Evolutionary conservation across 2,113 vertebrate species (phyloP).

Genomic region (Egretta garzetta): DNA sequence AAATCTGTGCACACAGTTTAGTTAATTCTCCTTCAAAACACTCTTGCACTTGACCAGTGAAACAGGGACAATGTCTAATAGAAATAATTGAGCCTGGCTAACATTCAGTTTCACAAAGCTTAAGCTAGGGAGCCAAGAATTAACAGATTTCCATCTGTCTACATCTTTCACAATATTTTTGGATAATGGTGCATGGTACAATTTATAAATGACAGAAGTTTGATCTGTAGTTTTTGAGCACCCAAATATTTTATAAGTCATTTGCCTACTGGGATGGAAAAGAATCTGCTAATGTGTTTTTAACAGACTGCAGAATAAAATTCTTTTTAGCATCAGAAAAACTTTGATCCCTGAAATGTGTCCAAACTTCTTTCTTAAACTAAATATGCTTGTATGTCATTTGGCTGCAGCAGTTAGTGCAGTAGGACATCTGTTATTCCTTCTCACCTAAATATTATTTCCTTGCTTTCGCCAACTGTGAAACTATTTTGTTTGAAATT

Average conservation of each 20-base stretch:
- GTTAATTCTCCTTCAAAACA: neutral
- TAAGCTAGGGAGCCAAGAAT: neutral
- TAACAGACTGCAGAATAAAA: neutral
- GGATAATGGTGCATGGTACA: neutral
- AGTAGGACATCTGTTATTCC: neutral
- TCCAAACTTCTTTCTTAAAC: neutral
- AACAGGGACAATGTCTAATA: neutral
- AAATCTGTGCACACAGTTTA: neutral
- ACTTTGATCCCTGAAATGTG: neutral
- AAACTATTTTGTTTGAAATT: neutral
- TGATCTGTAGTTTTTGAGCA: neutral
- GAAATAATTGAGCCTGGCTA: neutral
- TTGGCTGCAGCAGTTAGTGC: neutral
- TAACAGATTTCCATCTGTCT: neutral
- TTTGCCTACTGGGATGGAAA: neutral
- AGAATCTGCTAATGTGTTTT: neutral
- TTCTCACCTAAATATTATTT: neutral
- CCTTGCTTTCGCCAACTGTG: neutral
- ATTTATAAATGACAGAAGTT: neutral
- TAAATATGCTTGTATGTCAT: neutral
- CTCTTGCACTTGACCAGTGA: neutral
- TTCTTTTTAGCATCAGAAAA: neutral
- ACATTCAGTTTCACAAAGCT: neutral
- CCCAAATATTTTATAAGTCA: neutral
- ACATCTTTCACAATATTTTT: neutral